Evolutionary conservation across 2,797 vertebrate species (phyloP), one percentile per base, ranked within the genome.

Genomic region (Poeciliopsis gracilis): DNA sequence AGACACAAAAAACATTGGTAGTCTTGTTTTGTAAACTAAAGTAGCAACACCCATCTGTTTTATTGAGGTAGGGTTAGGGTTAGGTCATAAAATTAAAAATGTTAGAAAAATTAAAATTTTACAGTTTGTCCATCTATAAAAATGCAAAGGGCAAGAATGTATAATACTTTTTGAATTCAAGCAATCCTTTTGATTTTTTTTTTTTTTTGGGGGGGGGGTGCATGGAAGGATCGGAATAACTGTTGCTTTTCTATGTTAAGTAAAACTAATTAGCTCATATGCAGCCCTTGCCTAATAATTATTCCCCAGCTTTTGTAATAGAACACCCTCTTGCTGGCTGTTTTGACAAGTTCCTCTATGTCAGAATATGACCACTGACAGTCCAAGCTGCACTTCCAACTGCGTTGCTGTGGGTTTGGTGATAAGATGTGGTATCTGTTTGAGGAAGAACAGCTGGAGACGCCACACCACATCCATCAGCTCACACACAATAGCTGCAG

Each of bases 401-500:
- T 73, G 84, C 20, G 94, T 93, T 94, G 91, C 93, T 78, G 67
- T 87, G 92, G 90, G 84, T 85, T 76, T 74, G 83, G 76, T 79
- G 87, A 80, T 75, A 86, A 81, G 90, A 94, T 88, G 91, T 43
- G 47, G 77, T 16, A 59, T 77, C 79, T 94, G 91, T 94, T 94
- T 90, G 89, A 93, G 86, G 76, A 89, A 91, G 84, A 91, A 91
- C 93, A 95, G 92, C 94, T 94, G 91, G 87, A 88, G 85, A 87
- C 72, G 81, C 89, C 92, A 89, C 85, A 88, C 77, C 76, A 86
- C 89, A 94, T 95, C 90, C 88, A 93, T 95, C 94, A 92, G 84
- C 86, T 87, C 77, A 25, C 80, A 84, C 86, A 90, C 91, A 93
- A 91, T 89, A 89, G 92, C 88, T 89, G 87, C 85, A 86, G 82